Conservation (phyloP, 92 coral and sea anemone genomes). For the Ricordea florida region DNA sequence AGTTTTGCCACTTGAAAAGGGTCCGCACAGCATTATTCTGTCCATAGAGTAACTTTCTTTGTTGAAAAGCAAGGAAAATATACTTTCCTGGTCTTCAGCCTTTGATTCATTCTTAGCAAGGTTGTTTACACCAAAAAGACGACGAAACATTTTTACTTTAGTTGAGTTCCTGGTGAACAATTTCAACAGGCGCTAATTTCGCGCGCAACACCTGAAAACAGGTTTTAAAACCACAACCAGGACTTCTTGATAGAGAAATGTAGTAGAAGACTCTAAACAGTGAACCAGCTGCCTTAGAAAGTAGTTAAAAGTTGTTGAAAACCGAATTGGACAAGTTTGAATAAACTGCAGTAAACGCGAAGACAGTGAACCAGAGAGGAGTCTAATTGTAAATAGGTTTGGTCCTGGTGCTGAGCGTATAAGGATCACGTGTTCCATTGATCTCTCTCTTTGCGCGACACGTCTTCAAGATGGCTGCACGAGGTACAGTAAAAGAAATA, state of each 20-base stretch:
- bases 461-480: slow-evolving; percentile 99
- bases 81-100: neutral
- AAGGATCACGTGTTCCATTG: slow-evolving; percentile 67
- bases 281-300: too few species aligned
- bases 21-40: slow-evolving; percentile 67
- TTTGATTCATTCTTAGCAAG: neutral
- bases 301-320: too few species aligned
- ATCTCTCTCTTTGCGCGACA: slow-evolving; percentile 86
- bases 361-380: neutral
- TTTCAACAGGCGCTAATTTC: slow-evolving; percentile 10
- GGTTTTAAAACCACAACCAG: neutral
- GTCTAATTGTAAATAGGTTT: neutral
- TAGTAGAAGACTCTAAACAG: too few species aligned
- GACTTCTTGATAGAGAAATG: neutral
- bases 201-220: neutral
- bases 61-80: slow-evolving; percentile 37
- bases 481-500: slow-evolving; percentile 70
- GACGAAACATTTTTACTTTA: slow-evolving; percentile 22
- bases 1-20: slow-evolving; percentile 78
- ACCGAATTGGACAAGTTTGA: too few species aligned
- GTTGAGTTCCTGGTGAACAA: neutral
- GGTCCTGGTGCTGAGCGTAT: slow-evolving; percentile 29
- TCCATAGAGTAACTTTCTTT: slow-evolving; percentile 1
- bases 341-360: neutral
- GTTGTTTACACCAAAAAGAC: slow-evolving; percentile 15